Evolutionary conservation across 2,113 vertebrate species (phyloP), one percentile per base, ranked within the genome.

Genomic region (Xiphias gladius): DNA sequence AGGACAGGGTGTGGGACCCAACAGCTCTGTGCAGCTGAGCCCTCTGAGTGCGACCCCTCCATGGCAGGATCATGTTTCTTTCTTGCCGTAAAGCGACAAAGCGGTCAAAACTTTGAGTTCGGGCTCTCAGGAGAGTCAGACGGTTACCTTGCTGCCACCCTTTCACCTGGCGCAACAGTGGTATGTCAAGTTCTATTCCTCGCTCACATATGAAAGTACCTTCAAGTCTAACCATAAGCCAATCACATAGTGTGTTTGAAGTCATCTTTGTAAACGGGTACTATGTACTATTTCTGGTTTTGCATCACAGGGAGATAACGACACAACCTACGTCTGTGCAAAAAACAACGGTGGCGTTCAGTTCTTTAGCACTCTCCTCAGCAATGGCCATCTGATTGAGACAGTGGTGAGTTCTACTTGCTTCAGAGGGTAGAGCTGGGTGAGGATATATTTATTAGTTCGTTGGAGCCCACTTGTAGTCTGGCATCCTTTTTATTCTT

Each of bases 321-420:
- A 66, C 65, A 54, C 12, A 1, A 50, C 85, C 24, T 95, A 90
- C 41, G 20, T 93, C 22, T 94, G 93, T 17, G 89, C 88, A n/a
- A 92, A 90, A 0, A 4, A 79, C 55, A 86, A 80, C 0, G 12
- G 59, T 0, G 0, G 0, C 0, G n/a, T 91, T 0, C 1, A 0
- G 3, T 93, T 94, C 61, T 28, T 89, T 11, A 2, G 39, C 1
- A 26, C 82, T 26, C 0, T 35, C 7, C 30, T 89, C 19, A 2
- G 54, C 46, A 83, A 81, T 10, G 8, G 8, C 7, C 0, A 0
- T 4, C 70, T 91, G 35, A 85, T 2, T 48, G 0, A 0, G 0
- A 35, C 2, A 59, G 0, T 0, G 20, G 94, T 94, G 55, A 93
- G 90, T 75, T 73, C 20, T 52, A 22, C 20, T 17, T 20, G 46